Percentiles rank a stretch among this genome's conserved stretches.
phyloP scores from a whole-genome alignment of 2,113 vertebrate genomes.

The Catharus bicknelli region DNA sequence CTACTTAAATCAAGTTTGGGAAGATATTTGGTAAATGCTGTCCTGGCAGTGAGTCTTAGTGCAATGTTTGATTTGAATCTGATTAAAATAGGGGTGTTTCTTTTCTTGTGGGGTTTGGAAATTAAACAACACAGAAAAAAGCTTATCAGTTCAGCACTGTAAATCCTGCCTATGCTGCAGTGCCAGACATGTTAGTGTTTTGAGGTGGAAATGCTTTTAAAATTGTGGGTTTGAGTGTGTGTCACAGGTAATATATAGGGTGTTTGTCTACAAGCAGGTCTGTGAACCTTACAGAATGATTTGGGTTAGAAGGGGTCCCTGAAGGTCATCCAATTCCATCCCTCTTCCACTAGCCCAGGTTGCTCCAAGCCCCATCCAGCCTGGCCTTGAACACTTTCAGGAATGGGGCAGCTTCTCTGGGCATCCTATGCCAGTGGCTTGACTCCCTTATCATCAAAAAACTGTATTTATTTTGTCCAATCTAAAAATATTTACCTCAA shows the following conservation, averaged over 20 bases:
- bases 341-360: neutral
- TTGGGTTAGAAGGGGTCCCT: neutral
- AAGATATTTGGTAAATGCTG: neutral
- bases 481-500: neutral
- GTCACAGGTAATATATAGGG: neutral
- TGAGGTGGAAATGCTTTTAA: neutral
- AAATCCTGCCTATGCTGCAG: accelerated
- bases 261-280: neutral
- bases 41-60: neutral
- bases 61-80: neutral
- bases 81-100: neutral
- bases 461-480: neutral
- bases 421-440: neutral
- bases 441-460: neutral
- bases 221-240: neutral
- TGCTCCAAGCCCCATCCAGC: neutral
- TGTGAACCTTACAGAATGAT: neutral
- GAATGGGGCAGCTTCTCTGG: neutral
- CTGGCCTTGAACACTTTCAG: neutral
- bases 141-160: neutral
- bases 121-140: neutral
- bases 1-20: neutral
- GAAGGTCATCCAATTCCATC: neutral
- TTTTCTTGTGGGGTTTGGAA: neutral
- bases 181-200: neutral